Evolutionary conservation across 2,797 vertebrate genomes (phyloP).

Genomic region (Phrynocephalus guinanensis): DNA sequence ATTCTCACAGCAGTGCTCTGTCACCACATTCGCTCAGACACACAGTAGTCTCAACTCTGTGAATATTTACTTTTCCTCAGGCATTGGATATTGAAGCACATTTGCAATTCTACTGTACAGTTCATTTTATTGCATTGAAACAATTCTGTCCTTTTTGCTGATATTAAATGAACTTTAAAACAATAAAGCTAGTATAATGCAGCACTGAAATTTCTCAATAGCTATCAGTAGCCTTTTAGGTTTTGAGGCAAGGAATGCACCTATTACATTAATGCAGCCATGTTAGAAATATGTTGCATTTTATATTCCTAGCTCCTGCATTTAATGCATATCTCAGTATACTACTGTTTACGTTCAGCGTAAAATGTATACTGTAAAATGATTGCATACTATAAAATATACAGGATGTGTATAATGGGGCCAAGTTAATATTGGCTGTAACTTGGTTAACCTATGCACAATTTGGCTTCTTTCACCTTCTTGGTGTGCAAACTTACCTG

Average conservation of each 20-base stretch:
- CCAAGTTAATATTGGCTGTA: slow-evolving; percentile 27
- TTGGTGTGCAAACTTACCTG: slow-evolving; percentile 2
- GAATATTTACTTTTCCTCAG: neutral
- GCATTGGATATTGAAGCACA: neutral
- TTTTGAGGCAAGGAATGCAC: neutral
- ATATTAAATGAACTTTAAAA: slow-evolving; percentile 19
- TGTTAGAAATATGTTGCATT: slow-evolving; percentile 23
- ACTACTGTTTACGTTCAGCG: slow-evolving; percentile 38
- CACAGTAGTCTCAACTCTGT: neutral
- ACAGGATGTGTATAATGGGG: slow-evolving; percentile 14
- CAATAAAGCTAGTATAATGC: slow-evolving; percentile 1
- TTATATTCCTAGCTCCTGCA: slow-evolving; percentile 25
- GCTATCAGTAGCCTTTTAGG: neutral
- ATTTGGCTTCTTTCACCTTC: neutral
- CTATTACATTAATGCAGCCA: slow-evolving; percentile 18
- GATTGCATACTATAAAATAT: slow-evolving; percentile 30
- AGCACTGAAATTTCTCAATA: slow-evolving; percentile 7
- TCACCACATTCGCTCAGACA: neutral
- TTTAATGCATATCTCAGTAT: slow-evolving; percentile 30
- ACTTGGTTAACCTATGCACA: slow-evolving; percentile 14
- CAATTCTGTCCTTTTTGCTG: neutral
- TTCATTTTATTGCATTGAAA: neutral
- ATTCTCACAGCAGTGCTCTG: neutral
- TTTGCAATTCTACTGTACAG: neutral
- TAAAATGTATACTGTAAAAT: slow-evolving; percentile 42